Evolutionary conservation across 2,113 vertebrate species (phyloP).

Genomic region (Lontra canadensis): DNA sequence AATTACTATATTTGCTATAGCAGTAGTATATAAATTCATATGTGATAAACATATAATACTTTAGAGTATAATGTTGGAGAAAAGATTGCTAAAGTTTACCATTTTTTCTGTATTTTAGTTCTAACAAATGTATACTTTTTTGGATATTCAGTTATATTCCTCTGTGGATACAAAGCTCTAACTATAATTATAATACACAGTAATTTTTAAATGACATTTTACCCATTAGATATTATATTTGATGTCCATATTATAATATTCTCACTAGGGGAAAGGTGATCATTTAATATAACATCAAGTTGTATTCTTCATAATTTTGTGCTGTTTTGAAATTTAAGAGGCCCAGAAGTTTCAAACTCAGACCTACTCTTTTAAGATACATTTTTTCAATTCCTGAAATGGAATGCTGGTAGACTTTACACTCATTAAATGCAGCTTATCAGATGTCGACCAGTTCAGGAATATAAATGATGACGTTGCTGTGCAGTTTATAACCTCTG

Average conservation of each 20-base stretch:
- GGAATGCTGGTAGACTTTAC: background rate
- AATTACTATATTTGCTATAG: background rate
- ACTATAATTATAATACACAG: slow-evolving; percentile 35
- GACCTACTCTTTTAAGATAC: background rate
- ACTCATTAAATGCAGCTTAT: background rate
- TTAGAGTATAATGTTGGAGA: background rate
- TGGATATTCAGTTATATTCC: background rate
- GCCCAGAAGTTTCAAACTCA: background rate
- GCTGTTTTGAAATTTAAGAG: slow-evolving; percentile 59
- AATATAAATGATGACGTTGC: background rate
- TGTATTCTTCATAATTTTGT: slow-evolving; percentile 46
- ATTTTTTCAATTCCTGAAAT: slow-evolving; percentile 25
- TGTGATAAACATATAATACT: background rate
- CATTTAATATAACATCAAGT: slow-evolving; percentile 28
- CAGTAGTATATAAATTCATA: background rate
- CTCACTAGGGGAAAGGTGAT: background rate
- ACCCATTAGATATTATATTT: background rate
- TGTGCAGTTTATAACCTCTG: background rate
- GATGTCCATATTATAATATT: slow-evolving; percentile 37
- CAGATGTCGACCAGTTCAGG: background rate
- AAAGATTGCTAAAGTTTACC: background rate
- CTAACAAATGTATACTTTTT: background rate
- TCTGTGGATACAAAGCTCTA: slow-evolving; percentile 42
- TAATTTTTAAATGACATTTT: slow-evolving; percentile 57
- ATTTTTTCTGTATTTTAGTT: background rate